Evolutionary conservation across 2,113 vertebrate genomes (phyloP), one percentile per base, ranked within the genome.

Genomic region (human (Homo sapiens)): DNA sequence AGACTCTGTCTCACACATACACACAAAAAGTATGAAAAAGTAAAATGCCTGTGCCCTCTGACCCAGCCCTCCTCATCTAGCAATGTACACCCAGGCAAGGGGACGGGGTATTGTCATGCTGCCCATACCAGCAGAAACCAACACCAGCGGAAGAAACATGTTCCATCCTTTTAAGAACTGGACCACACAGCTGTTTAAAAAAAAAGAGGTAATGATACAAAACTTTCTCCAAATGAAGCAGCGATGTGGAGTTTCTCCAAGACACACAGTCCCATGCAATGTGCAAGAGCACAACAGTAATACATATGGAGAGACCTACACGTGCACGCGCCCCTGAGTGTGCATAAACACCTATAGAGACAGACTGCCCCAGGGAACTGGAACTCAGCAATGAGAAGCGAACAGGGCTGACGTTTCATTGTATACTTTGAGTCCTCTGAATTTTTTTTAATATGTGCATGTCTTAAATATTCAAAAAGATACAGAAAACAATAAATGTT

Each of bases 271-370:
- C 50, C 64, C 5, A 0, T 8, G 43, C 40, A 50, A 25, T 3
- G 32, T 48, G 40, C 78, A 13, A 14, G 8, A 57, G 8, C 52
- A 48, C 5, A 48, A 40, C 32, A 5, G 35, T 6, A 2, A 3
- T 16, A n/a, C 0, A 0, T 3, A 10, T 2, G 3, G 4, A 40
- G 27, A 57, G 43, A 45, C 35, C 30, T 1, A 16, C 80, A 40
- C 48, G n/a, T 11, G 0, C 2, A 6, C 1, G 13, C 0, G 7
- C 32, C 52, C 48, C n/a, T 10, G 3, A 3, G 14, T 52, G 8
- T 32, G 89, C 70, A 70, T 27, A 40, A 68, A 32, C 52, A 20
- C n/a, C 78, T 14, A 0, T 0, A 75, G 38, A 35, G 45, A 78
- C 45, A 72, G 85, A 18, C 90, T 38, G 89, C 72, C 73, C 76